Evolutionary conservation across 2,888 invertebrate genomes (phyloP), one percentile per base, ranked within the genome.

Genomic region (Leucophenga maculata): DNA sequence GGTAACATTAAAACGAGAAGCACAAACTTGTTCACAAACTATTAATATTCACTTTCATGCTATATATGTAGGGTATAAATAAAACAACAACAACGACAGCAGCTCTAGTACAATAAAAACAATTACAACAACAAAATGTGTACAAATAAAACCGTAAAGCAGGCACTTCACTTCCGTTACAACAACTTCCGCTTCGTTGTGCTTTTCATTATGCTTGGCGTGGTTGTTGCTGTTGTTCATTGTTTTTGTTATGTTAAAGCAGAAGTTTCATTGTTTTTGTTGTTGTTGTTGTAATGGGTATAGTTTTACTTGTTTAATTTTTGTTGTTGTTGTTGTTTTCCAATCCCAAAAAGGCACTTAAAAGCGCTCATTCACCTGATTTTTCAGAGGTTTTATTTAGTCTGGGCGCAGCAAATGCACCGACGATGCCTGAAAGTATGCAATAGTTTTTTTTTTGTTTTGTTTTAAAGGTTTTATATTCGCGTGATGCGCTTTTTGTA

Each of bases 291-390:
- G 60, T 60, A 55, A 44, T 52, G 62, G 73, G 75, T 66, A 66
- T 14, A 62, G 57, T 59, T 54, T 54, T n/a, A 46, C n/a, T n/a
- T n/a, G n/a, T n/a, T n/a, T n/a, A n/a, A n/a, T n/a, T n/a, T n/a
- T n/a, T n/a, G n/a, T 18, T 68, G 68, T 71, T 76, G 73, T 67
- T 72, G 67, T 67, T 74, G 70, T 46, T 69, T 81, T 82, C 78
- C 75, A 77, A 83, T 81, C 80, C 77, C n/a, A 50, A 50, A 50
- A 81, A 84, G 78, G 39, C 60, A 78, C 78, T 84, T 78, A 78
- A 84, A 60, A 81, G 79, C 84, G 80, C 78, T 77, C 79, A 78
- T 83, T 81, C 81, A 81, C 81, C 81, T 83, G 81, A 80, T 82
- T 81, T 83, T 73, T 77, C n/a, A 54, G n/a, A 26, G 46, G 26